Base-by-base conservation (phyloP, 92 coral and sea anemone species). In the Umimayanthus chanpuru region DNA sequence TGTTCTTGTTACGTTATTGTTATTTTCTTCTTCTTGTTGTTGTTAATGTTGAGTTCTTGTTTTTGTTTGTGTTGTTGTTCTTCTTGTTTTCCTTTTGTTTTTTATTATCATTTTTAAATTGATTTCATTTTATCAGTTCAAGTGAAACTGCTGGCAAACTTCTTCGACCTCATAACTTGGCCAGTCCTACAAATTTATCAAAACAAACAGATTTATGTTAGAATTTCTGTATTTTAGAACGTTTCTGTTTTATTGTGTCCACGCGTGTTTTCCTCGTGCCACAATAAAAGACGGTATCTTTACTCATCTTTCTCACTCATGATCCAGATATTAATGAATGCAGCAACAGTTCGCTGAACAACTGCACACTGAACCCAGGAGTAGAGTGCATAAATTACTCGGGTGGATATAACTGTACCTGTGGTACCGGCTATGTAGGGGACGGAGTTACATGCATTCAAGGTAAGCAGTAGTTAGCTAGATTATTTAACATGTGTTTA, bases 391-490 rank as follows among this genome's bases (percentile, higher is more conserved):
- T 44, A 18, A 78, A 78, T 30, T 47, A 78, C 10, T 29, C 66
- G 5, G 82, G 82, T n/a, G 82, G 82, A n/a, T 78, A 47, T 53
- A 78, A 78, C 65, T 78, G 82, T 49, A 44, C 82, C 65, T 78
- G 82, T 29, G 82, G 66, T 23, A 50, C 66, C 1, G 82, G 82
- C 21, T 78, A 78, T 30, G 8, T 78, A 21, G 82, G 82, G 20
- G 40, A 78, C 10, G 82, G 82, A 10, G 18, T 28, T 8, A 47
- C 66, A 29, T 78, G 82, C 14, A 78, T 11, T 29, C 9, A 43
- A 28, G 82, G 82, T 78, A 20, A 23, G 82, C 39, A 47, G 61
- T 25, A 20, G 10, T 2, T 2, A 29, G 2, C 76, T 29, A 29
- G 15, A 9, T 28, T 71, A 10, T 71, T 71, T 15, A 4, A 16